Percentiles rank a stretch among this genome's conserved stretches.
Conservation (phyloP, 2,797 vertebrate species). For the Enteromius unitaeniatus region DNA sequence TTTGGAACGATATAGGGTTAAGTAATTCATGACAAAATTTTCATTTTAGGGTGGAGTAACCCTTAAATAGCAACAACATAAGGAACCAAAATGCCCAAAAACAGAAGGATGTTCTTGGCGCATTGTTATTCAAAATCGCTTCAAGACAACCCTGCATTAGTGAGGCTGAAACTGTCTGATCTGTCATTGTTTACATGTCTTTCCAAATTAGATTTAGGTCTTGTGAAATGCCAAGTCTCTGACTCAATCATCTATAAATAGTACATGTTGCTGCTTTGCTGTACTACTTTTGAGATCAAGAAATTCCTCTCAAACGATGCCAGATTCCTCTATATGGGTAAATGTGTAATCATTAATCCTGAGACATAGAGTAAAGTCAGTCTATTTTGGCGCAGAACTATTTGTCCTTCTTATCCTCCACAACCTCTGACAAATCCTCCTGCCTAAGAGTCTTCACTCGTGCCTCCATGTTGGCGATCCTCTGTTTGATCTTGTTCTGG, state of each 20-base stretch:
- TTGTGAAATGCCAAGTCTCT: constrained; percentile 30
- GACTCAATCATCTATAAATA: constrained; percentile 33
- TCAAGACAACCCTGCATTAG: constrained; percentile 25
- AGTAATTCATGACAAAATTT: no score
- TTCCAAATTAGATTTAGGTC: constrained; percentile 34
- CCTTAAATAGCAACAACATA: not conserved
- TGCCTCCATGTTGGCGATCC: constrained; percentile 85
- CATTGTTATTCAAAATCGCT: not conserved
- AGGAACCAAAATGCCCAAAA: not conserved
- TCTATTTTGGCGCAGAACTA: constrained; percentile 31
- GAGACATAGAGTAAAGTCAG: not conserved
- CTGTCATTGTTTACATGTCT: constrained; percentile 17
- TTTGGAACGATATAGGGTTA: no score
- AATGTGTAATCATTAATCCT: constrained; percentile 11
- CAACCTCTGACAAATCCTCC: constrained; percentile 56
- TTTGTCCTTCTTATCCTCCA: constrained; percentile 64
- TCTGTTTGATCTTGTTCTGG: constrained; percentile 88
- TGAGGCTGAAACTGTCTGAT: constrained; percentile 8
- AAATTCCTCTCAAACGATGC: not conserved
- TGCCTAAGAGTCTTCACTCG: constrained; percentile 72
- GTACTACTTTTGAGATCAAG: constrained; percentile 1
- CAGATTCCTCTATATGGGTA: constrained; percentile 9
- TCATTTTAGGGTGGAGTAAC: no score
- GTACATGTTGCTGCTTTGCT: constrained; percentile 4
- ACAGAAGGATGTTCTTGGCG: not conserved